Base-by-base conservation (phyloP, 2,888 invertebrate species). In the Eristalis arbustorum region DNA sequence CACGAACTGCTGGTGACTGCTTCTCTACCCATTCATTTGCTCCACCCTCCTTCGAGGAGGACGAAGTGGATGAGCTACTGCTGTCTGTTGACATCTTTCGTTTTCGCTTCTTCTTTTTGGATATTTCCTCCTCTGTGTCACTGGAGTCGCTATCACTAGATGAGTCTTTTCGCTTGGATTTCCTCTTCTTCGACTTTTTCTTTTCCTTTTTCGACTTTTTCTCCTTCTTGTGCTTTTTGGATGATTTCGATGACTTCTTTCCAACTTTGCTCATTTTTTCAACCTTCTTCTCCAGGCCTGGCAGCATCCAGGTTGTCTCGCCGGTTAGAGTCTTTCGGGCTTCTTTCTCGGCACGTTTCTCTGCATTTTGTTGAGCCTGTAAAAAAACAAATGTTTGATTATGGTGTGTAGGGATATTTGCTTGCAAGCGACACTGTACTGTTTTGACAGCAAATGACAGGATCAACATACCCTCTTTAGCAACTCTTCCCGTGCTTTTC, bases 11-110 rank as follows among this genome's bases (percentile, higher is more conserved):
- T 1, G 85, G 63, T 78, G 88, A 71, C 73, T 75, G 79, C 74
- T 81, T 59, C 91, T 96, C 96, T 6, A 95, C 93, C 95, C 96
- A 96, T 91, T 94, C 94, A 84, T 91, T 89, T 64, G 91, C 90
- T 23, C 28, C 59, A 69, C 83, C 2, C 8, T 5, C 10, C 2
- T 13, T 13, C n/a, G 64, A 42, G 2, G 75, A 81, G 3, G 68
- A 18, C 3, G 66, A 42, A 5, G 68, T 56, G 66, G 90, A 89
- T 49, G 89, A 89, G 79, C 88, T 89, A 25, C 85, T 88, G 22
- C 89, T 89, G 62, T 88, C 89, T 28, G 88, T 88, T 4, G 88
- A 89, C 28, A 89, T 89, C 37, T 90, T 89, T 11, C 88, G 74
- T 14, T 89, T 89, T 22, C 91, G 90, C 66, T 90, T 91, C 25